phyloP scores from a whole-genome alignment of 2,797 vertebrate genomes.

The Alectoris magna region DNA sequence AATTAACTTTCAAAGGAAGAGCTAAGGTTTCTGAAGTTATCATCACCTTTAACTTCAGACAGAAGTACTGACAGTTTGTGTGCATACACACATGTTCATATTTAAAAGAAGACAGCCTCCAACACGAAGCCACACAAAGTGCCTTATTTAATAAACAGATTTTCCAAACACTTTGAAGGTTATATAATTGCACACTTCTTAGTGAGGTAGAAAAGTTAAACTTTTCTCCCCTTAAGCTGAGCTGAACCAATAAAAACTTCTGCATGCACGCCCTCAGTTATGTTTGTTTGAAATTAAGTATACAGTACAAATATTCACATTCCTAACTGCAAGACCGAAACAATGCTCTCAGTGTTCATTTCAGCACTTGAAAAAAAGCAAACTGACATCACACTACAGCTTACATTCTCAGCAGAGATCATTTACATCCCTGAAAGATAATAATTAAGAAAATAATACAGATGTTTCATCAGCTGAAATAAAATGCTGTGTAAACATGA shows the following conservation, averaged over 20 bases:
- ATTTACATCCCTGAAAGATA: slow-evolving; percentile 70
- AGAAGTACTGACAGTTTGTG: background rate
- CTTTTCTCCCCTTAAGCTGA: slow-evolving; percentile 64
- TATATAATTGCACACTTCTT: slow-evolving; percentile 52
- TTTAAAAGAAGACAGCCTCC: background rate
- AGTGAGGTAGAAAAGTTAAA: slow-evolving; percentile 53
- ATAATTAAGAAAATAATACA: slow-evolving; percentile 54
- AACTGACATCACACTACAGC: slow-evolving; percentile 77
- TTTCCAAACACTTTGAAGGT: slow-evolving; percentile 28
- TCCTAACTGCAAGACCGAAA: slow-evolving; percentile 74
- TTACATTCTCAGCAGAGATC: slow-evolving; percentile 72
- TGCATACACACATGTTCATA: background rate
- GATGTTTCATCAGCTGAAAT: slow-evolving; percentile 78
- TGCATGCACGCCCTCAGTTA: slow-evolving; percentile 68
- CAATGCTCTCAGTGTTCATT: slow-evolving; percentile 79
- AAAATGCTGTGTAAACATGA: slow-evolving; percentile 75
- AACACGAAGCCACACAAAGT: background rate
- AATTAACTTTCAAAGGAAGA: background rate
- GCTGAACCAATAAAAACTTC: slow-evolving; percentile 72
- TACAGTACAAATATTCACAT: slow-evolving; percentile 83
- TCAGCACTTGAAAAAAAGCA: slow-evolving; percentile 54
- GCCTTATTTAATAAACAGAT: slow-evolving; percentile 22
- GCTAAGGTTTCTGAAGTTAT: background rate
- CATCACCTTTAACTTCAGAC: background rate
- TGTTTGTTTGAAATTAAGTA: slow-evolving; percentile 79